Percentiles rank a stretch among this genome's conserved stretches.
These are phyloP conservation scores for Falco rusticolus DNA, from an alignment of 2,797 vertebrate genomes.

Conservation along the genomic window DNA sequence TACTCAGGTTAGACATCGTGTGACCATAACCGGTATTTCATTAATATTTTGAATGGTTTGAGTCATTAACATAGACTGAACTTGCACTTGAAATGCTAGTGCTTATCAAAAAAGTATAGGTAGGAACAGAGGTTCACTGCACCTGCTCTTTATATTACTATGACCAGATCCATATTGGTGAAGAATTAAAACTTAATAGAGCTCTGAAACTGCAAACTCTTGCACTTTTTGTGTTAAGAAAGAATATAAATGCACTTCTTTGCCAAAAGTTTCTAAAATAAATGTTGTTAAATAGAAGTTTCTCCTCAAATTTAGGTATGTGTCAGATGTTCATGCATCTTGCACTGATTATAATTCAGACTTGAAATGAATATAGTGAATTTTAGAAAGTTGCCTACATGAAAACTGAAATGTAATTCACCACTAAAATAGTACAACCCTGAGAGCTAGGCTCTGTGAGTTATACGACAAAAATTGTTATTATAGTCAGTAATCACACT, in stretches of 20 bases:
- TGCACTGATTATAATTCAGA: constrained; percentile 26
- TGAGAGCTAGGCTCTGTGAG: not conserved
- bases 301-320: not conserved
- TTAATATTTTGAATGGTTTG: not conserved
- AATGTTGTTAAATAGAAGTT: not conserved
- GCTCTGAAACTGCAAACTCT: not conserved
- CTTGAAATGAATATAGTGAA: not conserved
- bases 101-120: not conserved
- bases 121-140: not conserved
- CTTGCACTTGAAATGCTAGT: not conserved
- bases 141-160: not conserved
- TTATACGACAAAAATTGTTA: not conserved
- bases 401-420: not conserved
- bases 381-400: not conserved
- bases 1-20: not conserved
- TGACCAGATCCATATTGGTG: not conserved
- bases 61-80: not conserved
- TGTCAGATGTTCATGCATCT: constrained; percentile 2
- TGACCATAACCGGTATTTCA: not conserved
- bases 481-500: not conserved
- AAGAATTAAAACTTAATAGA: not conserved
- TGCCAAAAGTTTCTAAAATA: constrained; percentile 24
- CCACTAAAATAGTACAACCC: not conserved
- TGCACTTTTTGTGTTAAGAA: not conserved
- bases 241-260: not conserved